Conservation (phyloP, 2,113 vertebrate species). For the Galbula dea region DNA sequence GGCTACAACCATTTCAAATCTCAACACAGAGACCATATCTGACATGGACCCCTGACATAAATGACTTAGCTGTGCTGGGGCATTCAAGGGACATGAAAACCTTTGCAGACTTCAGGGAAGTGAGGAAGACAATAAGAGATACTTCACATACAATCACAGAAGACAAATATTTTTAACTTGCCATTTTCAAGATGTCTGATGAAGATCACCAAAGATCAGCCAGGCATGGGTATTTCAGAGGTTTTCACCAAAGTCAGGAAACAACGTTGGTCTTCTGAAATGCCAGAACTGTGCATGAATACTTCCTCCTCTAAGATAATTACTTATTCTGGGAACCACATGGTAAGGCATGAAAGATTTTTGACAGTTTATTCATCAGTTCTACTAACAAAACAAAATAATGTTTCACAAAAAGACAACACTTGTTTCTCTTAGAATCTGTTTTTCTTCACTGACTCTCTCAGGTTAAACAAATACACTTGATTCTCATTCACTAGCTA, state of each 20-base stretch:
- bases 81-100: too few species aligned
- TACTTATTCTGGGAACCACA: constrained; percentile 1
- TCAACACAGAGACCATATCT: too few species aligned
- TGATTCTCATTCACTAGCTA: not conserved
- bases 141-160: too few species aligned
- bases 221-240: too few species aligned
- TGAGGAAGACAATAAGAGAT: too few species aligned
- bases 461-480: not conserved
- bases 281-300: not conserved
- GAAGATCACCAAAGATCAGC: too few species aligned
- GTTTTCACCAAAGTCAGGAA: not conserved
- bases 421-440: not conserved
- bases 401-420: not conserved
- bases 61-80: too few species aligned
- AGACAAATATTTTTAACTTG: too few species aligned
- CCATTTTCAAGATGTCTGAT: too few species aligned
- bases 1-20: too few species aligned
- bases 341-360: constrained; percentile 27
- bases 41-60: too few species aligned
- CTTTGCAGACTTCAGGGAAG: too few species aligned
- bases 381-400: constrained; percentile 5
- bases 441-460: not conserved
- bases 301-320: not conserved
- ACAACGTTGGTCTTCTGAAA: not conserved
- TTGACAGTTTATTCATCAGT: constrained; percentile 18